Base-by-base conservation (phyloP, 2,888 invertebrate genomes). In the Kuschelorhynchus macadamiae region DNA sequence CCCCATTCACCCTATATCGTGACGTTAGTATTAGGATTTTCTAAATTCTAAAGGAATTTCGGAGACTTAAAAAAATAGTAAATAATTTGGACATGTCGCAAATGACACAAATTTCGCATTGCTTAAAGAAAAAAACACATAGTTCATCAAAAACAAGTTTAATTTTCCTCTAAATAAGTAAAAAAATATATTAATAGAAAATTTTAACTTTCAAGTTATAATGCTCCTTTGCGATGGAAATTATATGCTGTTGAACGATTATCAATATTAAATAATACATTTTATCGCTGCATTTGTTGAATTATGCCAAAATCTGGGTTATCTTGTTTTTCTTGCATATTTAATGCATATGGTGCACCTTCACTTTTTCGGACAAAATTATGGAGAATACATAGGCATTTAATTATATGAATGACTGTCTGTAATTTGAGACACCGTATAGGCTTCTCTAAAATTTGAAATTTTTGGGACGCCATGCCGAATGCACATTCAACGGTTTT, bases 401-500 rank as follows among this genome's bases (percentile, higher is more conserved):
- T 53, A 3, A 36, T 17, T 18, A 33, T 39, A 53, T 53, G 36
- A 25, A 25, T 25, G 7, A 53, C 17, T 36, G 36, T 17, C 36
- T 36, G 36, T 53, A 36, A 36, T 12, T 36, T 25, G 25, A 25
- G 25, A 25, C 25, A 25, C 25, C 25, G 25, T 25, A 25, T 25
- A 25, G 25, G 4, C 4, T 33, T 53, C 3, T 53, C 36, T 5
- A 39, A 36, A 17, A 53, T 12, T 36, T 53, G 20, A 53, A 53
- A 53, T 36, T 36, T 36, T 36, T 53, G 36, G 36, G 41, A 12
- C 53, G 36, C 36, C 53, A 53, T 53, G 36, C 39, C 53, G 36
- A 53, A 53, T 17, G 53, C 53, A 53, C 36, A 33, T 53, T 53
- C 53, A 53, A 41, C 41, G 16, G 53, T 53, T 36, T 53, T 53